Percentiles rank a stretch among this genome's conserved stretches.
Evolutionary conservation across 2,797 vertebrate genomes (phyloP).

Genomic region (Sarcoramphus papa): DNA sequence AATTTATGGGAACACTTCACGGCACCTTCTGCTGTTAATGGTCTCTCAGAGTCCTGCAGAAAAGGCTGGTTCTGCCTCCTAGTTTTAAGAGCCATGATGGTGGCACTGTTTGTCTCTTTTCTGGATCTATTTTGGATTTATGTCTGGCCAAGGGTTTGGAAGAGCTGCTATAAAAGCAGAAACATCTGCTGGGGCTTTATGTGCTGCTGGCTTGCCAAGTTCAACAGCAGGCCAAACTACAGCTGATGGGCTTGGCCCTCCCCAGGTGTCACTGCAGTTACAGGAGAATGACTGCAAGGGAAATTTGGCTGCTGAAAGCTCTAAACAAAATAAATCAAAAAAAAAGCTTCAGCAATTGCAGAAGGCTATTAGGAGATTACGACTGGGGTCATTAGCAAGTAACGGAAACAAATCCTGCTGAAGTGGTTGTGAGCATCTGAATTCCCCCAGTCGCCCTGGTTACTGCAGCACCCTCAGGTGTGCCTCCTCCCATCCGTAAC

Average conservation of each 20-base stretch:
- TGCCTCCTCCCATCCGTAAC: not conserved
- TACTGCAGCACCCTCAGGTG: not conserved
- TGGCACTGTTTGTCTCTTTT: conserved; percentile 4
- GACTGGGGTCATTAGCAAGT: not conserved
- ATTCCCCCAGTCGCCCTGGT: rapidly evolving
- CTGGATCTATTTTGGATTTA: conserved; percentile 19
- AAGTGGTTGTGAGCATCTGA: not conserved
- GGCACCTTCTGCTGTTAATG: not conserved
- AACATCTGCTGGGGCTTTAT: conserved; percentile 17
- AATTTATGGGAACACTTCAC: not conserved
- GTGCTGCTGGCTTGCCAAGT: not conserved
- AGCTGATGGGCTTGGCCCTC: not conserved
- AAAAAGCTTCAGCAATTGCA: not conserved
- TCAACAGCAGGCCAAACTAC: conserved; percentile 14
- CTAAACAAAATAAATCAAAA: not conserved
- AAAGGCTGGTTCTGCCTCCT: conserved; percentile 32
- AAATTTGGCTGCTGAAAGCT: not conserved
- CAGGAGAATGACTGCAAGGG: not conserved
- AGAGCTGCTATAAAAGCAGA: conserved; percentile 25
- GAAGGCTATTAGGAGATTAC: not conserved
- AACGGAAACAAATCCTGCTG: not conserved
- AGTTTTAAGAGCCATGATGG: conserved; percentile 18
- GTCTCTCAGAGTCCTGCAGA: not conserved
- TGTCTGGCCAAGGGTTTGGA: conserved; percentile 13
- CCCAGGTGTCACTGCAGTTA: conserved; percentile 33